Evolutionary conservation across 2,888 invertebrate genomes (phyloP).

Genomic region (Drosophila prolongata): DNA sequence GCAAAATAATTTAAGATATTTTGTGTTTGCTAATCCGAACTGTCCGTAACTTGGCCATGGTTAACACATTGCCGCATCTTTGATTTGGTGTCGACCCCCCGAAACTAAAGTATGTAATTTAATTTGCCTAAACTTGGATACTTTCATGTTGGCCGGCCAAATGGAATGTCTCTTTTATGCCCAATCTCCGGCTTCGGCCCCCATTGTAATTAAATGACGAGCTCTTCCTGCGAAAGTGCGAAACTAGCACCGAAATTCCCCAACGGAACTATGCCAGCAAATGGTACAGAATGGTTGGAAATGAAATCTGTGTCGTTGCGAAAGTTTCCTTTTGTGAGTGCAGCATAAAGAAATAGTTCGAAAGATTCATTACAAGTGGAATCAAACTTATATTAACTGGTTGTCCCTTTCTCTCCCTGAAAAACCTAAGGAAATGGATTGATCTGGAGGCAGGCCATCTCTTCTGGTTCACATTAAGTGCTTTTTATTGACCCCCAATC

Average conservation of each 20-base stretch:
- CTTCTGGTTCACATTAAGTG: slow-evolving; percentile 34
- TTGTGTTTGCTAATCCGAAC: slow-evolving; percentile 80
- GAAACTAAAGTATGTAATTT: slow-evolving; percentile 70
- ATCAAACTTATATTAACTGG: slow-evolving; percentile 42
- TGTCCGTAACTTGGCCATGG: slow-evolving; percentile 62
- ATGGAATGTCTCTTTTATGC: slow-evolving; percentile 62
- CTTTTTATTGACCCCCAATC: slow-evolving; percentile 15
- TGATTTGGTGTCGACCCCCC: slow-evolving; percentile 62
- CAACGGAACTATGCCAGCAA: slow-evolving; percentile 32
- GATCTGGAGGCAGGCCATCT: slow-evolving; percentile 21
- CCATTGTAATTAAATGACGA: slow-evolving; percentile 66
- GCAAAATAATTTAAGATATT: slow-evolving; percentile 78
- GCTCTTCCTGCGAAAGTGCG: slow-evolving; percentile 36
- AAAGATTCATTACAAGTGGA: slow-evolving; percentile 46
- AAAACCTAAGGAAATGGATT: slow-evolving; percentile 4
- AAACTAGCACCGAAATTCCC: slow-evolving; percentile 33
- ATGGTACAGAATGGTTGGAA: slow-evolving; percentile 27
- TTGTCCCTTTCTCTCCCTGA: neutral
- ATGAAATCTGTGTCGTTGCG: slow-evolving; percentile 43
- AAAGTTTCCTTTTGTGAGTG: slow-evolving; percentile 43
- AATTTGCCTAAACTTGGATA: slow-evolving; percentile 71
- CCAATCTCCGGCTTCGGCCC: neutral
- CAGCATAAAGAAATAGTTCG: slow-evolving; percentile 37
- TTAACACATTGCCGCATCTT: slow-evolving; percentile 65
- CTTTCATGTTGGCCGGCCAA: slow-evolving; percentile 48